Evolutionary conservation across 2,888 invertebrate species (phyloP).

Genomic region (Xiphydria camelus): DNA sequence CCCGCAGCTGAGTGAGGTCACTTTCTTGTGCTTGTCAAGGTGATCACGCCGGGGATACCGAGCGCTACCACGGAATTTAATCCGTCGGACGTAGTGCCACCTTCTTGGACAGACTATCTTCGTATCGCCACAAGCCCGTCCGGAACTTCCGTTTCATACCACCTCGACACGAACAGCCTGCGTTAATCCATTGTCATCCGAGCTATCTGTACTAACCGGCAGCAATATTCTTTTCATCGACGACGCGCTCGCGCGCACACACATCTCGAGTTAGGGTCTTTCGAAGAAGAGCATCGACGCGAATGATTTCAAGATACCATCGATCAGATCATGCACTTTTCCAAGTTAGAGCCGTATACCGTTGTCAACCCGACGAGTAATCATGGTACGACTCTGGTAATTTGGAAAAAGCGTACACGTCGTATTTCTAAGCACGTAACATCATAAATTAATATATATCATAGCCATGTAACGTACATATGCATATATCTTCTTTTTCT

Average conservation of each 20-base stretch:
- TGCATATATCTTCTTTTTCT: slow-evolving; percentile 17
- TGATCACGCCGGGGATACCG: slow-evolving; percentile 29
- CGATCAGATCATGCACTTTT: no score
- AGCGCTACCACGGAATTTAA: neutral
- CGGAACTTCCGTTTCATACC: slow-evolving; percentile 31
- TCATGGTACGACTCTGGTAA: no score
- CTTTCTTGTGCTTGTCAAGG: slow-evolving; percentile 34
- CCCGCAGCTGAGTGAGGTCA: slow-evolving; percentile 8
- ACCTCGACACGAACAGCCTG: slow-evolving; percentile 36
- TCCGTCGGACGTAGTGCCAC: slow-evolving; percentile 22
- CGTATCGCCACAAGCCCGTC: slow-evolving; percentile 27
- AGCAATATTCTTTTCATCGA: no score
- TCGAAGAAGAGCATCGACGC: no score
- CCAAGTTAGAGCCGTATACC: no score
- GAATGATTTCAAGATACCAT: no score
- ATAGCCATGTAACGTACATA: neutral
- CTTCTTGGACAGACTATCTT: slow-evolving; percentile 30
- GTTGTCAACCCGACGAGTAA: no score
- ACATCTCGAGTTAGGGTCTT: no score
- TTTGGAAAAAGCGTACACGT: no score
- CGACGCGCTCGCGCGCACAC: no score
- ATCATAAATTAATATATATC: neutral
- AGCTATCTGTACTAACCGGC: neutral
- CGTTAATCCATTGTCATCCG: slow-evolving; percentile 23
- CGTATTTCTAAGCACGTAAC: no score